Evolutionary conservation across 2,113 vertebrate genomes (phyloP).

Genomic region (Periophthalmus modestus): DNA sequence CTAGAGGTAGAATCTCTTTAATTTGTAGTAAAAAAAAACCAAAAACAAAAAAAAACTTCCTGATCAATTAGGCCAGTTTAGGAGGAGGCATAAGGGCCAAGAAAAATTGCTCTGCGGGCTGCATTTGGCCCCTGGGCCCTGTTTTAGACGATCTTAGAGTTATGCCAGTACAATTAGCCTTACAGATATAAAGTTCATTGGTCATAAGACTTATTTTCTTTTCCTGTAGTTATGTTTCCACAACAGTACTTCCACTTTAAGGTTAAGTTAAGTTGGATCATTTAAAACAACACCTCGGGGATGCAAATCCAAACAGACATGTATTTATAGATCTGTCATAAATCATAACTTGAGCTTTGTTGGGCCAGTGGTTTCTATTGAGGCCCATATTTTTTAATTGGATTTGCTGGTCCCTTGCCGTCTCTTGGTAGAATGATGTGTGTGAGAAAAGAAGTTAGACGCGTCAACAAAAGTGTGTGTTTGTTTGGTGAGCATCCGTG

Average conservation of each 20-base stretch:
- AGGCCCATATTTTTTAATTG: conserved; percentile 36
- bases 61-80: too few relatives aligned
- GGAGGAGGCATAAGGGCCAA: too few relatives aligned
- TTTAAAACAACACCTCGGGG: conserved; percentile 2
- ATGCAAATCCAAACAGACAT: conserved; percentile 17
- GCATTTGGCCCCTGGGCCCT: too few relatives aligned
- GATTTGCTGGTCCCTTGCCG: conserved; percentile 15
- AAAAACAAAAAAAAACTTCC: too few relatives aligned
- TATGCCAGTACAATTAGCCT: background rate
- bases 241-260: background rate
- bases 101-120: too few relatives aligned
- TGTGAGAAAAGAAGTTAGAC: conserved; percentile 3
- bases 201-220: background rate
- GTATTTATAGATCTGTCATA: conserved; percentile 34
- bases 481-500: conserved; percentile 39
- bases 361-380: conserved; percentile 32
- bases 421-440: conserved; percentile 17
- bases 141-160: background rate
- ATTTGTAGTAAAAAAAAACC: too few relatives aligned
- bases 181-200: background rate
- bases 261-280: background rate
- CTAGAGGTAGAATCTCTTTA: too few relatives aligned
- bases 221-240: background rate
- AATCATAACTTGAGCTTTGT: conserved; percentile 32
- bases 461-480: conserved; percentile 35